phyloP scores from a whole-genome alignment of 23 tunicate genomes.

The Ciona savignyi region DNA sequence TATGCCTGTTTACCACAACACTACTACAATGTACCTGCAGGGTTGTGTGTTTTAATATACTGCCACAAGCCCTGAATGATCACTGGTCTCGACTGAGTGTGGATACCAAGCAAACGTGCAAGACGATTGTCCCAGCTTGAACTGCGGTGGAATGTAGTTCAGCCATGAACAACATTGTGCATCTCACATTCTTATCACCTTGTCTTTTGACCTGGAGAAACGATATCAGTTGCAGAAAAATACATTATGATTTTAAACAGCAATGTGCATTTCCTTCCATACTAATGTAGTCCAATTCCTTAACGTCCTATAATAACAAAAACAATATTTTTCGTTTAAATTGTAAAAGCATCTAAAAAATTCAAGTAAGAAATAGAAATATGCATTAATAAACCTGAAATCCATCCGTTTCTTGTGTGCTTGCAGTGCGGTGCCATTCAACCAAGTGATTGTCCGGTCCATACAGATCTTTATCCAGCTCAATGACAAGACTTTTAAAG shows the following conservation, averaged over 20 bases:
- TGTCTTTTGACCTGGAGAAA: conserved; percentile 60
- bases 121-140: conserved; percentile 73
- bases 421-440: conserved; percentile 90
- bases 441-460: conserved; percentile 99
- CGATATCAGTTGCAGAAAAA: background rate
- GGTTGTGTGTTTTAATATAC: conserved; percentile 87
- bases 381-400: conserved; percentile 50
- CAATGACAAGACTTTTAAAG: conserved; percentile 94
- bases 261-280: background rate
- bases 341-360: no score
- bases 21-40: no score
- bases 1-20: no score
- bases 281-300: background rate
- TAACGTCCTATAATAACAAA: background rate
- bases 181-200: conserved; percentile 89
- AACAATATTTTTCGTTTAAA: background rate
- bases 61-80: conserved; percentile 98
- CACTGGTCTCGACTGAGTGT: conserved; percentile 87
- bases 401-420: conserved; percentile 95
- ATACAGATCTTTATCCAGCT: conserved; percentile 91
- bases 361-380: background rate
- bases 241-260: background rate
- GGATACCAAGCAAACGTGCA: conserved; percentile 83
- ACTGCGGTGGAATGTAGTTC: conserved; percentile 93
- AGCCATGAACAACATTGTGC: conserved; percentile 99